Percentiles rank a stretch among this genome's conserved stretches.
Evolutionary conservation across 2,888 invertebrate species (phyloP).

Genomic region (Aleiodes leptofemur): DNA sequence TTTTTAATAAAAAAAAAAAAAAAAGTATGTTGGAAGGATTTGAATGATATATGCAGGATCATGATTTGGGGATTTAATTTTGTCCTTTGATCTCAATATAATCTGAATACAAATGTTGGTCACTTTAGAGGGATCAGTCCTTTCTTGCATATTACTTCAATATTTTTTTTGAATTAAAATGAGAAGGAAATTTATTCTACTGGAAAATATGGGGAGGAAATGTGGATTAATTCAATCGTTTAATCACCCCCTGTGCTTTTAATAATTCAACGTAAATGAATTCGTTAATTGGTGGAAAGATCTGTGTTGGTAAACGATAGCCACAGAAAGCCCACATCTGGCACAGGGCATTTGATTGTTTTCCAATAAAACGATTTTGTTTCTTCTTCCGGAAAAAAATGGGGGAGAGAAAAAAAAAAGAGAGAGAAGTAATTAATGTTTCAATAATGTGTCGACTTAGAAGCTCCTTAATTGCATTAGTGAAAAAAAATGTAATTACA

Average conservation of each 20-base stretch:
- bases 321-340: not conserved
- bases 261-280: not conserved
- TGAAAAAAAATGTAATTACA: slow-evolving; percentile 18
- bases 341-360: slow-evolving; percentile 6
- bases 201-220: not conserved
- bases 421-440: slow-evolving; percentile 16
- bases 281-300: not conserved
- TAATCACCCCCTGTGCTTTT: not conserved
- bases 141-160: not conserved
- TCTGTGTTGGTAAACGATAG: not conserved
- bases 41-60: slow-evolving; percentile 2
- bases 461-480: not conserved
- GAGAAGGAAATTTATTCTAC: not conserved
- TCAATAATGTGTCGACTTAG: slow-evolving; percentile 17
- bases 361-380: slow-evolving; percentile 19
- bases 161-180: not conserved
- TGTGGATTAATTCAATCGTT: not conserved
- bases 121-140: not conserved
- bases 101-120: slow-evolving; percentile 21
- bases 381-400: not conserved
- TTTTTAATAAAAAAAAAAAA: too few species aligned
- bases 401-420: not conserved
- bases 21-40: too few species aligned
- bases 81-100: not conserved
- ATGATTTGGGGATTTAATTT: slow-evolving; percentile 1